phyloP scores from a whole-genome alignment of 2,888 invertebrate genomes.

The Acleris emargana region DNA sequence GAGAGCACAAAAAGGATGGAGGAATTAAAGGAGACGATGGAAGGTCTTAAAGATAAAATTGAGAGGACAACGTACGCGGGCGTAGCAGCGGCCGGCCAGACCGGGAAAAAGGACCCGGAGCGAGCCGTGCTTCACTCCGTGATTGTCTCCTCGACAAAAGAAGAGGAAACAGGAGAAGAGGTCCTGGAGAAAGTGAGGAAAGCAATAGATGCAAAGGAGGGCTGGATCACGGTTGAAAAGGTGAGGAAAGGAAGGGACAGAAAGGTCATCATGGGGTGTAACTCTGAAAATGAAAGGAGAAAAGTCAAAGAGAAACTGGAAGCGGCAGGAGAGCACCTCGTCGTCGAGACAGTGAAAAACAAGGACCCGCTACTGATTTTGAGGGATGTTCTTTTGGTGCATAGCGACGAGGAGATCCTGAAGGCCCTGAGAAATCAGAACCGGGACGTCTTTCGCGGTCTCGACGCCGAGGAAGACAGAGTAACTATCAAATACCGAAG shows the following conservation, averaged over 20 bases:
- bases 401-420: conserved; percentile 3
- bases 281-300: not conserved
- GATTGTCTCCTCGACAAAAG: not conserved
- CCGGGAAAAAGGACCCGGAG: too few species aligned
- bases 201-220: conserved; percentile 7
- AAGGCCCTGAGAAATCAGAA: not conserved
- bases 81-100: not conserved
- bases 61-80: conserved; percentile 3
- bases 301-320: not conserved
- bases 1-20: not conserved
- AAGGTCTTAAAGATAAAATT: not conserved
- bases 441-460: not conserved
- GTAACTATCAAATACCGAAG: not conserved
- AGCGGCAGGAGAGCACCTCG: not conserved
- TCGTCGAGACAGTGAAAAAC: conserved; percentile 12
- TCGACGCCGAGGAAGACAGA: not conserved
- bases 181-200: not conserved
- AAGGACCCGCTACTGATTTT: conserved; percentile 10
- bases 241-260: conserved; percentile 10
- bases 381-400: not conserved
- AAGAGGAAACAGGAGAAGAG: conserved; percentile 6
- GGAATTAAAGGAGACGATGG: not conserved
- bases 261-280: conserved; percentile 1
- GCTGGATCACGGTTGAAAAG: not conserved
- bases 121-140: conserved; percentile 6